A percentile compares a stretch with the other conserved stretches of the same genome.
phyloP scores from a whole-genome alignment of 64 coral and sea anemone species.

The Porites australiensis region DNA sequence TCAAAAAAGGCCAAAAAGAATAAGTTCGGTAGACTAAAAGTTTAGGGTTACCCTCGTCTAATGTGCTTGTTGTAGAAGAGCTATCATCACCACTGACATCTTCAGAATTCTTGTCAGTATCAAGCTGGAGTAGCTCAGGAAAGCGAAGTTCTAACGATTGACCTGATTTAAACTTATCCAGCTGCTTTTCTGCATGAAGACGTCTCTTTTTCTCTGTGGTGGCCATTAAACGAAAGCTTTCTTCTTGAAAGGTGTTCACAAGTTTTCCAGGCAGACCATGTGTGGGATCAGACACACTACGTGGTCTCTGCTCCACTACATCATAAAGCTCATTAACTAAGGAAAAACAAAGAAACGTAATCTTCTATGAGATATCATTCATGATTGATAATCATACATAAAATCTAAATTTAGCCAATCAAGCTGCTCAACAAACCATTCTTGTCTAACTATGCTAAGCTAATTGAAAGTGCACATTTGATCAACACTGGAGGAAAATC shows the following conservation, averaged over 20 bases:
- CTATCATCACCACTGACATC: background rate
- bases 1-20: too few species aligned
- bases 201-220: background rate
- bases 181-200: background rate
- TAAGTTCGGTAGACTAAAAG: background rate
- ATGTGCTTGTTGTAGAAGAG: background rate
- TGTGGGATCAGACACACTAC: background rate
- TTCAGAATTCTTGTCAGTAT: background rate
- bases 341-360: background rate
- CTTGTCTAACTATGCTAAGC: too few species aligned
- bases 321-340: background rate
- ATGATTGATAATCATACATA: too few species aligned
- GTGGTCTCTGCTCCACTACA: background rate
- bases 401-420: too few species aligned
- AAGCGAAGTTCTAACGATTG: background rate
- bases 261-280: background rate
- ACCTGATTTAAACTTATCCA: background rate
- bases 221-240: constrained; percentile 6
- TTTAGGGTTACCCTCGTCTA: background rate
- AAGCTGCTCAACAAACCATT: too few species aligned
- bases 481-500: too few species aligned
- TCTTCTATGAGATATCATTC: background rate
- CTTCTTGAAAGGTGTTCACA: background rate
- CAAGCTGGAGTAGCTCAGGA: background rate
- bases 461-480: too few species aligned